Evolutionary conservation across 1,140 invertebrate genomes (phyloP), one percentile per base, ranked within the genome.

Genomic region (Drosophila sucinea): DNA sequence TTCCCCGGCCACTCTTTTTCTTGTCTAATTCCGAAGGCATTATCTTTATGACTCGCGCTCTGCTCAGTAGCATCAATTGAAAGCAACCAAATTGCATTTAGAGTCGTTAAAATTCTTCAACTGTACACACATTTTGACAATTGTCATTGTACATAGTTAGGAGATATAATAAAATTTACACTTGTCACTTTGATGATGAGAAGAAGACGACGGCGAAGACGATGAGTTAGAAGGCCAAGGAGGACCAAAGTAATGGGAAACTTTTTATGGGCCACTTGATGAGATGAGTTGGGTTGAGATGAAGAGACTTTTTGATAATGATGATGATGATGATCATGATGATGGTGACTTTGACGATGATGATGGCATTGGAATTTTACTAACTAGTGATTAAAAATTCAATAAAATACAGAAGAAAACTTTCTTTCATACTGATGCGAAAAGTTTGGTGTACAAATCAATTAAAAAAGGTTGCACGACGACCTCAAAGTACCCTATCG

Each of bases 251-350:
- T 51, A 25, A 51, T 51, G 44, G 25, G 7, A 51, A 51, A 51
- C 44, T 51, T 51, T 51, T 51, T 51, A 51, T 51, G 44, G 44
- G 44, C 44, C 44, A 51, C 44, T 51, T 51, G 44, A 51, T 51
- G 44, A 27, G 23, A 38, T 2, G 11, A 38, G 35, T 17, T 17
- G 17, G 17, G 17, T 17, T 17, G 17, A 51, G 44, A 51, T 25
- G 44, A 51, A 51, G 7, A 51, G 44, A 51, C 23, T 51, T 51
- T 47, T 27, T 47, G 17, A 23, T 47, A 23, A 25, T 47, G 17
- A 47, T 47, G 44, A 25, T 47, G 23, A 51, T 27, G 23, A 27
- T 51, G 44, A 51, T 17, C 17, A 25, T 47, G n/a, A 27, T 51
- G 23, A 51, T 4, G 23, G 27, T 27, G 23, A 8, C 27, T 23